Evolutionary conservation across 2,888 invertebrate species (phyloP).

Genomic region (Chaetogeoica ovagalla): DNA sequence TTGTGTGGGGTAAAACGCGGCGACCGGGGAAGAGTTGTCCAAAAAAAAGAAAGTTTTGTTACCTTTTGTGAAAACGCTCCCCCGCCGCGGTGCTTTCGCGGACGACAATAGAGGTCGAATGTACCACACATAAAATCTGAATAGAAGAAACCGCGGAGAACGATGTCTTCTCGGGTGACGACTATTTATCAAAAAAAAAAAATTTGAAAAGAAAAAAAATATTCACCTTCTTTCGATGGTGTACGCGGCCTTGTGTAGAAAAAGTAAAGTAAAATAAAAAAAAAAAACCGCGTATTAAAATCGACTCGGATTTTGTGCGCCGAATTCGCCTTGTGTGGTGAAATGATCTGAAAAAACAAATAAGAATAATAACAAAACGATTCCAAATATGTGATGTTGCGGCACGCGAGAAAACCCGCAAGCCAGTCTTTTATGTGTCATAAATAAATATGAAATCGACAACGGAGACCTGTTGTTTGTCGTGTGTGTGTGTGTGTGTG

Average conservation of each 20-base stretch:
- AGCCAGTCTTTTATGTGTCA: background rate
- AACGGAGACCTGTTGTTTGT: constrained; percentile 33
- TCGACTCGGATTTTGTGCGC: too few relatives aligned
- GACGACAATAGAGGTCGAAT: constrained; percentile 43
- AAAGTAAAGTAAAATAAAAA: too few relatives aligned
- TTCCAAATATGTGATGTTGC: background rate
- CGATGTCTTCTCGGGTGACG: constrained; percentile 35
- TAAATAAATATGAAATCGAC: background rate
- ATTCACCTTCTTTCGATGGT: background rate
- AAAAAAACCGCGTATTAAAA: too few relatives aligned
- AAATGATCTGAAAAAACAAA: background rate
- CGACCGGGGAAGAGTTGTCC: constrained; percentile 26
- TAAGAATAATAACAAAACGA: constrained; percentile 32
- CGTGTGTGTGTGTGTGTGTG: constrained; percentile 15
- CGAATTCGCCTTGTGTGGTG: constrained; percentile 1
- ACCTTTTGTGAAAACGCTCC: constrained; percentile 43
- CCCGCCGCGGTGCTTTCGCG: constrained; percentile 7
- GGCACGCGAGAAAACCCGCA: background rate
- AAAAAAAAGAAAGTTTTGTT: constrained; percentile 46
- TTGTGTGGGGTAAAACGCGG: too few relatives aligned
- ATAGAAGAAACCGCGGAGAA: constrained; percentile 36
- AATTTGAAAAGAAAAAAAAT: background rate
- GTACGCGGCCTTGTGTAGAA: too few relatives aligned
- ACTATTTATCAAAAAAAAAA: constrained; percentile 48
- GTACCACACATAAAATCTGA: constrained; percentile 35